Percentiles rank a stretch among this genome's conserved stretches.
These are phyloP conservation scores for Melanotaenia duboulayi DNA, from an alignment of 2,113 vertebrate species.

Conservation along the genomic window DNA sequence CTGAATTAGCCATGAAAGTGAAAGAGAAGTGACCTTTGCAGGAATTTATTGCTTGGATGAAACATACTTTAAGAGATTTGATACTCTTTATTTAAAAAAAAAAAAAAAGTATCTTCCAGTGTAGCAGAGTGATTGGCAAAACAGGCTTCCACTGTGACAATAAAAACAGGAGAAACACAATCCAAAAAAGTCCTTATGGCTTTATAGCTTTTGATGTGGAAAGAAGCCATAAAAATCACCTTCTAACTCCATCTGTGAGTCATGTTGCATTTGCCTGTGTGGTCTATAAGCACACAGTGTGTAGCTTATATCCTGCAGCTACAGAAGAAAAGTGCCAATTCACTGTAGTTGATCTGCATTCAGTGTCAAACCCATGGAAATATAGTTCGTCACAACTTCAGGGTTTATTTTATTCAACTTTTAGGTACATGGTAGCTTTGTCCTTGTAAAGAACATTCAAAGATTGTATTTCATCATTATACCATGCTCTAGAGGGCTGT, in stretches of 20 bases:
- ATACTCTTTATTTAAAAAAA: conserved; percentile 9
- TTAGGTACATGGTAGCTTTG: conserved; percentile 4
- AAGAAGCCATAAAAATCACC: conserved; percentile 27
- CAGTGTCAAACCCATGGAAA: neutral
- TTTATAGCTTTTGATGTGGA: conserved; percentile 10
- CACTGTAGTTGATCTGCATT: conserved; percentile 22
- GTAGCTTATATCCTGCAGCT: conserved; percentile 27
- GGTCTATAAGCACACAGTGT: conserved; percentile 11
- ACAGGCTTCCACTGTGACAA: neutral
- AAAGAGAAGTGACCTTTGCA: conserved; percentile 6
- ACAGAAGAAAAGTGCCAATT: conserved; percentile 28
- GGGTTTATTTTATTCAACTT: conserved; percentile 7
- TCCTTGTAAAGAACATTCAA: conserved; percentile 14
- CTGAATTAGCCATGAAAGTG: no score
- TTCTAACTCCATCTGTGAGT: neutral
- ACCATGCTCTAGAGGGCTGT: conserved; percentile 53
- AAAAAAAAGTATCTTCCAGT: neutral
- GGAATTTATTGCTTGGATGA: neutral
- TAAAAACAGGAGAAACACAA: conserved; percentile 26
- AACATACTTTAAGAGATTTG: conserved; percentile 9
- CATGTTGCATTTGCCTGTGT: neutral
- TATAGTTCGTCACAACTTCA: conserved; percentile 3
- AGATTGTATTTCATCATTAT: conserved; percentile 34
- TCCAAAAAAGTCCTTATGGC: conserved; percentile 16
- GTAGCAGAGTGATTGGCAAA: conserved; percentile 13